Evolutionary conservation across 2,888 invertebrate species (phyloP).

Genomic region (Ligdia adustata): DNA sequence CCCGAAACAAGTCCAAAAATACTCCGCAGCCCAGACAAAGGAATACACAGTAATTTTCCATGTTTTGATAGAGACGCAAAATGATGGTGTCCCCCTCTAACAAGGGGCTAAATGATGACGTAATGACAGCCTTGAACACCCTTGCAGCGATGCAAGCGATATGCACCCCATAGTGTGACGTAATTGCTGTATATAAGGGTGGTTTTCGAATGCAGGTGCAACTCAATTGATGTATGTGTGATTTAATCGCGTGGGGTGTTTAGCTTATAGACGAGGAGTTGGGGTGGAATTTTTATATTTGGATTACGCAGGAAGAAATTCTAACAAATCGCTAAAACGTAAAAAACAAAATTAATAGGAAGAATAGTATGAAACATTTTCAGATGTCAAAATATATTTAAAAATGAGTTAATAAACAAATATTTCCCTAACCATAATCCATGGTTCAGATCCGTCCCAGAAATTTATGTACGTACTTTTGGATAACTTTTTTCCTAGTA

Average conservation of each 20-base stretch:
- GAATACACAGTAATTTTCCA: constrained; percentile 46
- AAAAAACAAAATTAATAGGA: too few species aligned
- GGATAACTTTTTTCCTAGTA: too few species aligned
- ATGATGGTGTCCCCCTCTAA: constrained; percentile 44
- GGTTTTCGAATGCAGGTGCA: constrained; percentile 34
- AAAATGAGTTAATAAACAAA: too few species aligned
- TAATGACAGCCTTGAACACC: constrained; percentile 61
- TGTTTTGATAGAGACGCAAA: constrained; percentile 39
- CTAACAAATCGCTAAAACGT: too few species aligned
- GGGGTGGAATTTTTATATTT: too few species aligned
- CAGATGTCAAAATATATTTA: too few species aligned
- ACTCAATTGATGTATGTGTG: constrained; percentile 40
- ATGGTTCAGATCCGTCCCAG: too few species aligned
- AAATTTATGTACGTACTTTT: too few species aligned
- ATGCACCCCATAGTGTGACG: constrained; percentile 28
- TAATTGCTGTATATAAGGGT: constrained; percentile 39
- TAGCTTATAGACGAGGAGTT: constrained; percentile 47
- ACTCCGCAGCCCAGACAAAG: constrained; percentile 55
- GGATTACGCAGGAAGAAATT: too few species aligned
- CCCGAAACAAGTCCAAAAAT: constrained; percentile 36
- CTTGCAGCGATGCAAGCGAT: constrained; percentile 48
- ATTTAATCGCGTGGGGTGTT: constrained; percentile 54
- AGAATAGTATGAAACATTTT: too few species aligned
- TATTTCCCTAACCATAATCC: too few species aligned
- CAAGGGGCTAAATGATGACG: constrained; percentile 73